Conservation (phyloP, 2,888 invertebrate species). For the Abrostola tripartita region DNA sequence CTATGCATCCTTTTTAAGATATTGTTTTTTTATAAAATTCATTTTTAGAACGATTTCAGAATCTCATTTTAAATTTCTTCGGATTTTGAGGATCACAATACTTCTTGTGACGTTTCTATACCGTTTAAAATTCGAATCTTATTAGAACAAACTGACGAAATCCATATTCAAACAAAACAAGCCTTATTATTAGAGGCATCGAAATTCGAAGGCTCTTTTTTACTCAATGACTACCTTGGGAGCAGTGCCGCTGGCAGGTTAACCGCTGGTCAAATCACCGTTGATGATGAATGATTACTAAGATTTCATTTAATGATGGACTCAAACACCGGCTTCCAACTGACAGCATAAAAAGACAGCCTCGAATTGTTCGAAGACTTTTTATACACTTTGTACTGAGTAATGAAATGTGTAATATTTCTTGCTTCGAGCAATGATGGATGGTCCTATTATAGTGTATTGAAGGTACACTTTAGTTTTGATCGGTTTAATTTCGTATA, state of each 20-base stretch:
- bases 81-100: constrained; percentile 3
- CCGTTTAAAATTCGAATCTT: constrained; percentile 16
- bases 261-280: constrained; percentile 80
- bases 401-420: constrained; percentile 78
- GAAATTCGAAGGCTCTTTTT: constrained; percentile 65
- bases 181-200: constrained; percentile 65
- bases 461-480: constrained; percentile 54
- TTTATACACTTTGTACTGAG: constrained; percentile 60
- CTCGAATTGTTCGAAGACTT: constrained; percentile 61
- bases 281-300: constrained; percentile 87
- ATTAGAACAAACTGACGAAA: constrained; percentile 36
- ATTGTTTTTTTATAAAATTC: constrained; percentile 1
- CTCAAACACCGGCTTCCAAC: constrained; percentile 73
- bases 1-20: constrained; percentile 3
- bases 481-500: constrained; percentile 54
- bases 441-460: constrained; percentile 57
- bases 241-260: constrained; percentile 75
- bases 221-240: constrained; percentile 74
- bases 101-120: constrained; percentile 7
- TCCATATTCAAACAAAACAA: constrained; percentile 57
- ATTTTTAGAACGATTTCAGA: constrained; percentile 10
- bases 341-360: constrained; percentile 73
- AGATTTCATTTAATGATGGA: constrained; percentile 84
- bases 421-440: constrained; percentile 63
- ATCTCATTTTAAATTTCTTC: constrained; percentile 15